Conservation (phyloP, 2,797 vertebrate species). For the Amphiprion clarkii region DNA sequence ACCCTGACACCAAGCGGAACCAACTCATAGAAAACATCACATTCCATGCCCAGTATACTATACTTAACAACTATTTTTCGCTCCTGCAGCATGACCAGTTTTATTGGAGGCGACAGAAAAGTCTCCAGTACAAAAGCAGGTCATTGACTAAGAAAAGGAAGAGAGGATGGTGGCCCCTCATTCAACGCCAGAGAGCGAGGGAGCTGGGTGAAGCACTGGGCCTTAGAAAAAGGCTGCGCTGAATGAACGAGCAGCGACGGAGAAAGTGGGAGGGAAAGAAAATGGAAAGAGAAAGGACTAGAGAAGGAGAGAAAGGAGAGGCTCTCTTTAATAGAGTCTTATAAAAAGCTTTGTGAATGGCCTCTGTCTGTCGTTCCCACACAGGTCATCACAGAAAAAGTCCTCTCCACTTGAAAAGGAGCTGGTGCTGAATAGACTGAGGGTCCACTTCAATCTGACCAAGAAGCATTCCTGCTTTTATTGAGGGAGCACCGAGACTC, state of each 20-base stretch:
- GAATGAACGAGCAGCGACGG: constrained; percentile 34
- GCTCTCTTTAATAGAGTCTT: constrained; percentile 52
- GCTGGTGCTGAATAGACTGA: constrained; percentile 44
- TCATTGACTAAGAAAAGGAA: constrained; percentile 64
- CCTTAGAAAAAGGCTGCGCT: constrained; percentile 33
- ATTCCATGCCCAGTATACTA: neutral
- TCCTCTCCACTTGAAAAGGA: constrained; percentile 61
- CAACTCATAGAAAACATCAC: neutral
- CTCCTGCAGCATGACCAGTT: neutral
- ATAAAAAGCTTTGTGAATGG: constrained; percentile 63
- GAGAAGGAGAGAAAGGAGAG: constrained; percentile 42
- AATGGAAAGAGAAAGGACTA: constrained; percentile 37
- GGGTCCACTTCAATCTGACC: constrained; percentile 53
- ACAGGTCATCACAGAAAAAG: constrained; percentile 46
- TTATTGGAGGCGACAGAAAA: constrained; percentile 27
- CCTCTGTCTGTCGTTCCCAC: constrained; percentile 66
- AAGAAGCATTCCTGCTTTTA: constrained; percentile 44
- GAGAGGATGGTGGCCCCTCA: constrained; percentile 53
- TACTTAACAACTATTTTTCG: constrained; percentile 8
- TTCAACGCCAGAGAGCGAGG: constrained; percentile 39
- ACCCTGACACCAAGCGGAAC: neutral
- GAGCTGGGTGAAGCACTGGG: constrained; percentile 34
- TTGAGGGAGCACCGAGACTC: constrained; percentile 29
- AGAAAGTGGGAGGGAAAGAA: constrained; percentile 42
- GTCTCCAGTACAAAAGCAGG: constrained; percentile 48